These are phyloP conservation scores for Allobates femoralis DNA, from an alignment of 2,797 vertebrate species.

Conservation along the genomic window DNA sequence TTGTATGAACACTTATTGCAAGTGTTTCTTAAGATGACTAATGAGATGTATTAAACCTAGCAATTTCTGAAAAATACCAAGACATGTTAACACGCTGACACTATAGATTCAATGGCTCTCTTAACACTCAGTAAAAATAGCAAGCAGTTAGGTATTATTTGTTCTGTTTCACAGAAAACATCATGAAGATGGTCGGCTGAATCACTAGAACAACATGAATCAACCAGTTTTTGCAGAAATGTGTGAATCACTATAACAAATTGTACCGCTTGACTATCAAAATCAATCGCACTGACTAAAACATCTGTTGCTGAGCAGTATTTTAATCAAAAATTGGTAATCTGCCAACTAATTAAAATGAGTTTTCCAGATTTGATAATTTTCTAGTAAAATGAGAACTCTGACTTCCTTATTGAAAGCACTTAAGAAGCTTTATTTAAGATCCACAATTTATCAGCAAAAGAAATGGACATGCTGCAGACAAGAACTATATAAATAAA, in stretches of 20 bases:
- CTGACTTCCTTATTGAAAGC: too few species aligned
- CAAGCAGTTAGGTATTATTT: background rate
- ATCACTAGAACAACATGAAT: background rate
- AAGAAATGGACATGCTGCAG: too few species aligned
- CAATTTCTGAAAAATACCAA: slow-evolving; percentile 38
- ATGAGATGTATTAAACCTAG: slow-evolving; percentile 48
- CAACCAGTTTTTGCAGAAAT: too few species aligned
- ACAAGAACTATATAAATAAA: too few species aligned
- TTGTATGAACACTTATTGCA: slow-evolving; percentile 40
- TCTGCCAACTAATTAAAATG: background rate
- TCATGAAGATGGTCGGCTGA: background rate
- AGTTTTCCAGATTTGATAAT: background rate
- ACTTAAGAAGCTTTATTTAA: too few species aligned
- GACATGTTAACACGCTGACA: slow-evolving; percentile 36
- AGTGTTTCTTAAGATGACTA: slow-evolving; percentile 56
- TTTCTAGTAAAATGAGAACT: background rate
- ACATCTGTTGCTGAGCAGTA: background rate
- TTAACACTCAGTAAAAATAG: background rate
- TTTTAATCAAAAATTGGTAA: background rate
- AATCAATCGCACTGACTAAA: background rate
- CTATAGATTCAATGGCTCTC: slow-evolving; percentile 26
- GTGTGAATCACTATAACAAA: slow-evolving; percentile 17
- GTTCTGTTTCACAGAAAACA: slow-evolving; percentile 26
- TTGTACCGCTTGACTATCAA: background rate
- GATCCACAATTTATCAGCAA: too few species aligned